phyloP scores from a whole-genome alignment of 2,113 vertebrate genomes.

The Megaleporinus macrocephalus region DNA sequence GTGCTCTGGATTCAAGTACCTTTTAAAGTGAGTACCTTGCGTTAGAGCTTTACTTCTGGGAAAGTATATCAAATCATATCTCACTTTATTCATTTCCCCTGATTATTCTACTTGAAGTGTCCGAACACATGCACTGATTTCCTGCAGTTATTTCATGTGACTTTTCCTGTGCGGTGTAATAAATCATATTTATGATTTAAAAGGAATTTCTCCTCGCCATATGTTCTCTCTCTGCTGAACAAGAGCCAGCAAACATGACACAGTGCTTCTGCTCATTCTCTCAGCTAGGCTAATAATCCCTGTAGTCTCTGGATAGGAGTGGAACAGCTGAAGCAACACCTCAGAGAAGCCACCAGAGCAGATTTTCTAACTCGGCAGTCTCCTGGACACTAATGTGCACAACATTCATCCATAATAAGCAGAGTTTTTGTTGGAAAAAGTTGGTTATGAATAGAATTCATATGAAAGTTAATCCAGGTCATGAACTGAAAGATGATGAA shows the following conservation, averaged over 20 bases:
- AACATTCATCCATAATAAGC: background rate
- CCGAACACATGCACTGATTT: background rate
- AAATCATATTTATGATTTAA: slow-evolving; percentile 10
- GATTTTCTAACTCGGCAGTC: background rate
- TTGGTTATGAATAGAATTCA: background rate
- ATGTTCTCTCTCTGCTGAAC: background rate
- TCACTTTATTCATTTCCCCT: too few relatives aligned
- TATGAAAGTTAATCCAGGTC: background rate
- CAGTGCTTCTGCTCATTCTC: background rate
- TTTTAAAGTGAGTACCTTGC: slow-evolving; percentile 74
- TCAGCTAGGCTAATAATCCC: slow-evolving; percentile 19
- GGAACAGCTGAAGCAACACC: slow-evolving; percentile 11
- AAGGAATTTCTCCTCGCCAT: slow-evolving; percentile 11
- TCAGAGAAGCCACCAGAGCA: background rate
- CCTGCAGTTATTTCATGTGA: background rate
- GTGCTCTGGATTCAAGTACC: slow-evolving; percentile 76
- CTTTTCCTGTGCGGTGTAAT: background rate
- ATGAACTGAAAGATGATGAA: background rate
- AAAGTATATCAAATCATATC: too few relatives aligned
- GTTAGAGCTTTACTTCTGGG: background rate
- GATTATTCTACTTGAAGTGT: background rate
- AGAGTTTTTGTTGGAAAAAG: background rate
- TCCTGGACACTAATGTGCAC: background rate
- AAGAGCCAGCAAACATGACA: background rate
- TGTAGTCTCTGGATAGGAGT: slow-evolving; percentile 4